phyloP scores from a whole-genome alignment of 64 coral and sea anemone species.

The Pocillopora damicornis region DNA sequence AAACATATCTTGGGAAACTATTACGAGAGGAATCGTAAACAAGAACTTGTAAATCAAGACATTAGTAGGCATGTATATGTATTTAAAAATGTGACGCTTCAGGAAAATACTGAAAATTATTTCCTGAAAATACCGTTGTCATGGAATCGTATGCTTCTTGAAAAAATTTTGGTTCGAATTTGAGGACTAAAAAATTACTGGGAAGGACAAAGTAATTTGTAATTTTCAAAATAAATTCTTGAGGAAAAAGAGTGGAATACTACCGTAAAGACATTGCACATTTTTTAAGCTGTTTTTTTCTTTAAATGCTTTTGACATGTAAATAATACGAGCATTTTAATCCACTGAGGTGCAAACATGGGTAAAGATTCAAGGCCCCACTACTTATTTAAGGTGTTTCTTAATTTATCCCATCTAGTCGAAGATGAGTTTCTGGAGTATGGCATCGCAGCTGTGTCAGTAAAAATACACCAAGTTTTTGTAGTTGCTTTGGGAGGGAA shows the following conservation, averaged over 20 bases:
- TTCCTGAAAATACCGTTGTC: conserved; percentile 39
- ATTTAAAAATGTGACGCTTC: conserved; percentile 48
- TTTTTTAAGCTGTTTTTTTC: background rate
- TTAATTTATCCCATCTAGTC: background rate
- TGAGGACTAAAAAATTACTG: background rate
- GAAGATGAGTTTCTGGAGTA: background rate
- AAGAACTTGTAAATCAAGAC: background rate
- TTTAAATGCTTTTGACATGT: conserved; percentile 4
- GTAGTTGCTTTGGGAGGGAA: background rate
- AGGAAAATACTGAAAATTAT: conserved; percentile 24
- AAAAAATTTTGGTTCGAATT: conserved; percentile 1
- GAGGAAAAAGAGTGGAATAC: background rate
- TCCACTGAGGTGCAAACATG: background rate
- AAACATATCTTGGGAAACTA: background rate
- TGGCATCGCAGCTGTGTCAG: no score
- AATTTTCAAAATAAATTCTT: background rate
- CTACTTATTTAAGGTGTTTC: background rate
- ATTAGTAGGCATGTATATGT: conserved; percentile 37
- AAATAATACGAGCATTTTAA: conserved; percentile 3
- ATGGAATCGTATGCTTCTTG: conserved; percentile 14
- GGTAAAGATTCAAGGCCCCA: background rate
- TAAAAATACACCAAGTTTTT: background rate
- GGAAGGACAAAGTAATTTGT: background rate
- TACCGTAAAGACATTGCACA: background rate
- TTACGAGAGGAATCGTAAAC: conserved; percentile 26